phyloP scores from a whole-genome alignment of 1,140 invertebrate genomes.

The Macrosteles quadrilineatus region DNA sequence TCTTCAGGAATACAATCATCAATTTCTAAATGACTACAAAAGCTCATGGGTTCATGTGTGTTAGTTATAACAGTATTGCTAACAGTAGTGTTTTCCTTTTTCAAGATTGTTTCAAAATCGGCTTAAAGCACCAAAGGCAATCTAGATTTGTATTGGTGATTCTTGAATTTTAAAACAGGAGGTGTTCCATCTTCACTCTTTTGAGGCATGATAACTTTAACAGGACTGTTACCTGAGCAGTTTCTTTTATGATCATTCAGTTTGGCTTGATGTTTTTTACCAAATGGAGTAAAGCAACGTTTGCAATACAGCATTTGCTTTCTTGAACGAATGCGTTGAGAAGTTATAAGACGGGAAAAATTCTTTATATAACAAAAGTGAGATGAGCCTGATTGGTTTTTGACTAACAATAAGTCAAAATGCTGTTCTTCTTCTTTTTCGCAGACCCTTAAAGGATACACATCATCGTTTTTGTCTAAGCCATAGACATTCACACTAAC shows the following conservation, averaged over 20 bases:
- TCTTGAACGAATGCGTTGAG: not conserved
- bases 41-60: slow-evolving; percentile 27
- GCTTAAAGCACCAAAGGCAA: slow-evolving; percentile 22
- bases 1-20: not conserved
- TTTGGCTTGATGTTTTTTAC: not conserved
- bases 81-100: not conserved
- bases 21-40: slow-evolving; percentile 10
- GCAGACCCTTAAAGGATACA: slow-evolving; percentile 10
- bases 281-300: slow-evolving; percentile 26
- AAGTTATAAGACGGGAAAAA: not conserved
- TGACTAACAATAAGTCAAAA: slow-evolving; percentile 18
- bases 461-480: slow-evolving; percentile 5
- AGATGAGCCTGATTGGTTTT: not conserved
- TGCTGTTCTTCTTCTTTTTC: slow-evolving; percentile 7
- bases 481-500: slow-evolving; percentile 28
- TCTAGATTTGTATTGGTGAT: slow-evolving; percentile 13
- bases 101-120: slow-evolving; percentile 26
- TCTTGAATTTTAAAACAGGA: slow-evolving; percentile 25
- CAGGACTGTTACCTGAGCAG: slow-evolving; percentile 4
- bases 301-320: slow-evolving; percentile 10
- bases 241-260: slow-evolving; percentile 8
- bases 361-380: slow-evolving; percentile 31
- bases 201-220: slow-evolving; percentile 1
- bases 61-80: slow-evolving; percentile 1
- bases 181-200: not conserved